Base-by-base conservation (phyloP, 37 sponge, comb jelly and placozoan species). In the Mnemiopsis leidyi region DNA sequence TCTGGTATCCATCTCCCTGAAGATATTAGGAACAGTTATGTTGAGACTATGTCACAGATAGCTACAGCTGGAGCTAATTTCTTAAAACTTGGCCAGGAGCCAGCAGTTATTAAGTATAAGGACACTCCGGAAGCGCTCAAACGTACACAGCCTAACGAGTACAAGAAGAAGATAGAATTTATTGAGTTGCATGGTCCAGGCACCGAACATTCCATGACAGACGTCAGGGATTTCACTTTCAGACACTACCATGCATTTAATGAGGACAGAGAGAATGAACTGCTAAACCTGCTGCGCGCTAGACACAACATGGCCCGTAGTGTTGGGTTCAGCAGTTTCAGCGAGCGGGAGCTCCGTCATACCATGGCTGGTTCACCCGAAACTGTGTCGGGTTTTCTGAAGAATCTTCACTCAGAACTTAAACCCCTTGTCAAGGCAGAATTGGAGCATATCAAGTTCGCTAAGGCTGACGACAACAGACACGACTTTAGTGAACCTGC, bases 341-440 rank as follows among this genome's bases (percentile, higher is more conserved):
- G 97, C n/a, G 95, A 98, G 39, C 93, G 96, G 25, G 69, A 93
- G 0, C 75, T 96, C 13, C 68, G 83, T 26, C 32, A 61, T 61
- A 94, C 94, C 31, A 98, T 96, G 97, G 96, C 94, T 23, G 94
- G 90, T 36, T 67, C 36, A 33, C 95, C 95, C 32, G 95, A 94
- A 33, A 95, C 28, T 33, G 95, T 95, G 0, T 48, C 68, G 5
- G 36, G 92, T 0, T 96, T 98, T 61, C 96, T 98, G 13, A 68
- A 95, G 32, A 38, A 34, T 18, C 85, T 95, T 61, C 94, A 92
- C 21, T 32, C 76, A 3, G 92, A 92, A 29, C 76, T 96, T 23
- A 39, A 93, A 31, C 96, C 96, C 0, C 83, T 94, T 0, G 98
- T 95, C 0, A 30, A 93, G 82, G 83, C 77, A 36, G 96, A 96